A percentile compares a stretch with the other conserved stretches of the same genome.
Conservation (phyloP, 2,797 vertebrate species). For the Hirundo rustica region DNA sequence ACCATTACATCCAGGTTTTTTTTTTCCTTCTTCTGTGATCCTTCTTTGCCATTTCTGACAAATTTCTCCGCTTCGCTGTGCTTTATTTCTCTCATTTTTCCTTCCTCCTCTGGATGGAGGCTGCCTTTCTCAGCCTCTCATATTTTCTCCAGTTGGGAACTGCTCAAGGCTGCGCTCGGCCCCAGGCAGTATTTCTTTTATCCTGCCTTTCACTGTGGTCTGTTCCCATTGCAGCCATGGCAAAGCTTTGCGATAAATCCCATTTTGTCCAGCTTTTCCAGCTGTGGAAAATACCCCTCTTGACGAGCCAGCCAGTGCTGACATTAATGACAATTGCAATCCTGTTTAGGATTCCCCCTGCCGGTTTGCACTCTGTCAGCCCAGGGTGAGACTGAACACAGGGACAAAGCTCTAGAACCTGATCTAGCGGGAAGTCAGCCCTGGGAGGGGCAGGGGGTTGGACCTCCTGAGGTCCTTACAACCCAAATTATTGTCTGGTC, state of each 20-base stretch:
- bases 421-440: neutral
- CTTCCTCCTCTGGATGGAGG: neutral
- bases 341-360: neutral
- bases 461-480: neutral
- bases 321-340: neutral
- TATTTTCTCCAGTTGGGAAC: neutral
- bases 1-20: neutral
- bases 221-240: neutral
- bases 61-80: neutral
- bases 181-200: neutral
- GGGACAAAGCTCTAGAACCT: neutral
- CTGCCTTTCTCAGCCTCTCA: neutral
- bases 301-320: neutral
- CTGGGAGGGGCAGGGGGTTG: neutral
- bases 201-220: neutral
- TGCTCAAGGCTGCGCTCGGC: neutral
- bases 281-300: neutral
- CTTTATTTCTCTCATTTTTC: constrained; percentile 46
- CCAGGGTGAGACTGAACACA: accelerated
- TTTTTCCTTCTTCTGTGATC: neutral
- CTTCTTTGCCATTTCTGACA: constrained; percentile 37
- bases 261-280: neutral
- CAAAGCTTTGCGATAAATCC: neutral
- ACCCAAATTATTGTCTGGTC: neutral
- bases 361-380: neutral